Percentiles rank a stretch among this genome's conserved stretches.
These are phyloP conservation scores for Slavum lentiscoides DNA, from an alignment of 2,888 invertebrate species.

Conservation along the genomic window DNA sequence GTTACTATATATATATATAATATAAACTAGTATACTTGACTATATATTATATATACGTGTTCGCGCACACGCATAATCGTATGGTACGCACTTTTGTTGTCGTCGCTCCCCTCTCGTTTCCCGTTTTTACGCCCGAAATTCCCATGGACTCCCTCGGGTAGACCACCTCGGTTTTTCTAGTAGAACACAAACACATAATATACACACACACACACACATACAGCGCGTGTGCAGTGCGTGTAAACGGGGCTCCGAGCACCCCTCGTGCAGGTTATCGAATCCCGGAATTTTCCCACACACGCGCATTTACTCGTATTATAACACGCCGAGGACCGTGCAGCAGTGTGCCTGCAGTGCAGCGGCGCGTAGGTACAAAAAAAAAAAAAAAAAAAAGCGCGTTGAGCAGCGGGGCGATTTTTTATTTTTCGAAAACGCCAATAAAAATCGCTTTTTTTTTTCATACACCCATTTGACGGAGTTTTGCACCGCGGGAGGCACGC, in stretches of 20 bases:
- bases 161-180: background rate
- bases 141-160: slow-evolving; percentile 41
- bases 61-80: slow-evolving; percentile 29
- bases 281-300: slow-evolving; percentile 42
- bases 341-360: too few species aligned
- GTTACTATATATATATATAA: slow-evolving; percentile 33
- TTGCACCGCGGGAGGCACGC: too few species aligned
- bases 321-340: too few species aligned
- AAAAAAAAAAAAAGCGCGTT: too few species aligned
- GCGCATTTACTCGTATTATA: too few species aligned
- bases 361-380: too few species aligned
- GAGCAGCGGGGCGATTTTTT: too few species aligned
- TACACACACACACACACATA: too few species aligned
- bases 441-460: too few species aligned
- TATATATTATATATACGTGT: background rate
- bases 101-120: slow-evolving; percentile 24
- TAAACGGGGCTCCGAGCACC: slow-evolving; percentile 5
- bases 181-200: too few species aligned
- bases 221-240: background rate
- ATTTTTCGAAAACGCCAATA: too few species aligned
- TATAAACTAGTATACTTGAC: background rate
- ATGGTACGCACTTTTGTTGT: slow-evolving; percentile 16
- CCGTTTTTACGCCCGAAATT: slow-evolving; percentile 40
- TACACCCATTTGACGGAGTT: too few species aligned
- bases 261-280: slow-evolving; percentile 27